Conservation (phyloP, 2,888 invertebrate species). For the Parthenolecanium corni region DNA sequence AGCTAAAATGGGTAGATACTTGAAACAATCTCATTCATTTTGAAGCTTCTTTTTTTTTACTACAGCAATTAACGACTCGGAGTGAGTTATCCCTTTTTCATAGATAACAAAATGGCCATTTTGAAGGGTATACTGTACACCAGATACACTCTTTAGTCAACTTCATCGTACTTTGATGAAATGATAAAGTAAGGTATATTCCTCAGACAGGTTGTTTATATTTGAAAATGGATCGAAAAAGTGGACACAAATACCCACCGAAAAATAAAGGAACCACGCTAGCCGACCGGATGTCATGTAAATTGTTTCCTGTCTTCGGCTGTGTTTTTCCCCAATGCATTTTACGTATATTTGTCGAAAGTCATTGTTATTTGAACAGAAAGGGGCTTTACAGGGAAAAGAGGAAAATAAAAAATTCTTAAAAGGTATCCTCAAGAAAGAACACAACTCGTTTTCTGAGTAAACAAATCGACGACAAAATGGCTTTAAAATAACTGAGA, state of each 20-base stretch:
- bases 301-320: not conserved
- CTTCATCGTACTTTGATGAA: too few relatives aligned
- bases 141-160: too few relatives aligned
- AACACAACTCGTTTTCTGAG: not conserved
- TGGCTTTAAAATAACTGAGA: not conserved
- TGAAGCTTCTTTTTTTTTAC: too few relatives aligned
- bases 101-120: too few relatives aligned
- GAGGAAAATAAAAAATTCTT: not conserved
- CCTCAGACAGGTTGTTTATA: not conserved
- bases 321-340: not conserved
- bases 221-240: not conserved
- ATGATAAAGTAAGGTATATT: not conserved
- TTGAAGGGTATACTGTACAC: too few relatives aligned
- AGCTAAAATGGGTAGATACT: too few relatives aligned
- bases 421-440: not conserved
- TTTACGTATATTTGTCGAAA: not conserved
- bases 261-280: not conserved
- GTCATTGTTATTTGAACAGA: not conserved
- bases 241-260: not conserved
- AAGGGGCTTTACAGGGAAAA: not conserved
- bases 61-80: too few relatives aligned
- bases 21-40: too few relatives aligned
- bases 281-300: constrained; percentile 1
- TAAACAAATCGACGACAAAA: not conserved
- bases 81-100: too few relatives aligned